Base-by-base conservation (phyloP, 2,797 vertebrate genomes). In the Hippoglossus hippoglossus region DNA sequence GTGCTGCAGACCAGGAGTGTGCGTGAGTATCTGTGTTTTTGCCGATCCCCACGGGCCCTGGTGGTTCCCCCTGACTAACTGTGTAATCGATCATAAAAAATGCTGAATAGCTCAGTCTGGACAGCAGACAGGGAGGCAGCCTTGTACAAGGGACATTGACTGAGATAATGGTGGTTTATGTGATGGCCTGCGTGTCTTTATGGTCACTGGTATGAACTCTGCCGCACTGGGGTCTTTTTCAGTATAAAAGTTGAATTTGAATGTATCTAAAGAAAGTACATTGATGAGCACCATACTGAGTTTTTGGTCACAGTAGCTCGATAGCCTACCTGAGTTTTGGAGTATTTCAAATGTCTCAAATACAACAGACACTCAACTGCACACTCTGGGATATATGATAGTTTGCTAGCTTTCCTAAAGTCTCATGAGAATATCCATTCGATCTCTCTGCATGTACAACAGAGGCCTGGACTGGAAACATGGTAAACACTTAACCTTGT, bases 41-140 rank as follows among this genome's bases (percentile, higher is more conserved):
- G 63, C 63, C 1, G 0, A 51, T 78, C 79, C 86, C 89, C 59
- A 72, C 69, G 81, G 90, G 56, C 81, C 81, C 81, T 19, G 75
- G 78, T 60, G 79, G 90, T 90, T 93, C 89, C 82, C 65, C 84
- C 75, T 85, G 89, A 91, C 85, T 92, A 81, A 81, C 79, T 86
- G 87, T 77, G 88, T 92, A 93, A 93, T 93, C 80, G 84, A 90
- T 93, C 91, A 90, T 93, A 81, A 90, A 91, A 91, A 85, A 86
- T 85, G 92, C 93, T 92, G 92, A 92, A 85, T 91, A 77, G 91
- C 71, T 83, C 73, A 75, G 88, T 87, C 86, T 90, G 87, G 80
- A 86, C 73, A 66, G 74, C 74, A 85, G 78, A 73, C 81, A 71
- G 68, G 49, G 71, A 81, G 68, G 75, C 84, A 84, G 82, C 51